A percentile compares a stretch with the other conserved stretches of the same genome.
Conservation (phyloP, 2,113 vertebrate species). For the Cercopithecus mona region DNA sequence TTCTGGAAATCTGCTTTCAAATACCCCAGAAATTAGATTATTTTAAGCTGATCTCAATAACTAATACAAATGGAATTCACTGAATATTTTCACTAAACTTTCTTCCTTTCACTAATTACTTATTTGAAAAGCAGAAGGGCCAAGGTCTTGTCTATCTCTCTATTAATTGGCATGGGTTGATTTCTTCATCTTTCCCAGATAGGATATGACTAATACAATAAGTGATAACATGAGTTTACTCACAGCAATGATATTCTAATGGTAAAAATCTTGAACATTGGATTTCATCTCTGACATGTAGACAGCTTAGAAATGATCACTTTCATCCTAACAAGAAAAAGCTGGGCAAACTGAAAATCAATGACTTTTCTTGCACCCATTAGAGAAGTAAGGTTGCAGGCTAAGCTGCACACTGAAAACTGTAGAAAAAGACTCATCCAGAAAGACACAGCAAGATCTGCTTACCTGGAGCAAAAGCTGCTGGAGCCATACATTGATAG, state of each 20-base stretch:
- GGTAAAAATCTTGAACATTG: not conserved
- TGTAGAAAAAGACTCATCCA: not conserved
- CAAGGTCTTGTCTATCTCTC: not conserved
- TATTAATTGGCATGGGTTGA: not conserved
- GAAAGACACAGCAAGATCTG: not conserved
- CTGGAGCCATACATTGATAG: not conserved
- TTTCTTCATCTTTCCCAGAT: not conserved
- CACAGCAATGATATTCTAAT: not conserved
- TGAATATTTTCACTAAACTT: not conserved
- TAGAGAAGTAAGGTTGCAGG: not conserved
- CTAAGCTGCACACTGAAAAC: not conserved
- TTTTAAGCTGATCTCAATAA: not conserved
- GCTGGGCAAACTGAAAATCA: not conserved
- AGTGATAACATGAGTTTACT: not conserved
- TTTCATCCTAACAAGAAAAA: not conserved
- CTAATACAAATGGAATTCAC: not conserved
- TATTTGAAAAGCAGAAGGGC: not conserved
- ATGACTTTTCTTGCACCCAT: not conserved
- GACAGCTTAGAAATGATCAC: not conserved
- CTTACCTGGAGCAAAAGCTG: not conserved
- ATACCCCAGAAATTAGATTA: not conserved
- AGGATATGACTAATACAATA: not conserved
- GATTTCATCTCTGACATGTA: not conserved
- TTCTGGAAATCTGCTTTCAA: conserved; percentile 30
- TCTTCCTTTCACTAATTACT: not conserved